These are phyloP conservation scores for Dryas iulia DNA, from an alignment of 1,140 invertebrate species.

Conservation along the genomic window DNA sequence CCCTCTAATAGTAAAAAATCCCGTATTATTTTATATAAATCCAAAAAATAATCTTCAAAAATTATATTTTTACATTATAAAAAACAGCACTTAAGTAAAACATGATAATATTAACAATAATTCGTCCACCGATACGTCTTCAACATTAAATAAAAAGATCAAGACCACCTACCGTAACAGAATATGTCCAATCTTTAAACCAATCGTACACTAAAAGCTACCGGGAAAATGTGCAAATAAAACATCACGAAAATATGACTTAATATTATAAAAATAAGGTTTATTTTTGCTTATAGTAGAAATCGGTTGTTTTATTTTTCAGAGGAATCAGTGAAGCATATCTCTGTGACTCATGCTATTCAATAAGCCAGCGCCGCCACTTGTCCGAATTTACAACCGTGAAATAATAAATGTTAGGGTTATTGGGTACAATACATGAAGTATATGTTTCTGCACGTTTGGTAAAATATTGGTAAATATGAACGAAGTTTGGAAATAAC, in stretches of 20 bases:
- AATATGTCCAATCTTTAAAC: slow-evolving; percentile 38
- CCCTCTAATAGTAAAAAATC: too few relatives aligned
- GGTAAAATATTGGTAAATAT: background rate
- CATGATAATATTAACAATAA: background rate
- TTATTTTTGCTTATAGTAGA: background rate
- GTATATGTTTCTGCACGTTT: slow-evolving; percentile 28
- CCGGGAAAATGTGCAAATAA: background rate
- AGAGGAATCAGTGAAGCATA: slow-evolving; percentile 47
- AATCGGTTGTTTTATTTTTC: background rate
- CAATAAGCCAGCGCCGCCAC: slow-evolving; percentile 57
- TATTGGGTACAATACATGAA: slow-evolving; percentile 33
- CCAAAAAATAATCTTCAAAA: too few relatives aligned
- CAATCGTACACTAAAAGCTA: slow-evolving; percentile 10
- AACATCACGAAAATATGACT: background rate
- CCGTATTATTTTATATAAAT: too few relatives aligned
- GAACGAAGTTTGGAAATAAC: too few relatives aligned
- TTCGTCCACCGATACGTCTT: slow-evolving; percentile 28
- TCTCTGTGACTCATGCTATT: slow-evolving; percentile 67
- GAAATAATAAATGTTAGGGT: slow-evolving; percentile 54
- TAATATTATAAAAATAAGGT: background rate
- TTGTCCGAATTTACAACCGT: slow-evolving; percentile 57
- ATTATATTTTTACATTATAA: too few relatives aligned
- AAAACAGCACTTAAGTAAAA: background rate
- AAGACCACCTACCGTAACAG: slow-evolving; percentile 32
- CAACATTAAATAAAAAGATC: slow-evolving; percentile 39